Evolutionary conservation across 2,888 invertebrate species (phyloP).

Genomic region (Synanthedon formicaeformis): DNA sequence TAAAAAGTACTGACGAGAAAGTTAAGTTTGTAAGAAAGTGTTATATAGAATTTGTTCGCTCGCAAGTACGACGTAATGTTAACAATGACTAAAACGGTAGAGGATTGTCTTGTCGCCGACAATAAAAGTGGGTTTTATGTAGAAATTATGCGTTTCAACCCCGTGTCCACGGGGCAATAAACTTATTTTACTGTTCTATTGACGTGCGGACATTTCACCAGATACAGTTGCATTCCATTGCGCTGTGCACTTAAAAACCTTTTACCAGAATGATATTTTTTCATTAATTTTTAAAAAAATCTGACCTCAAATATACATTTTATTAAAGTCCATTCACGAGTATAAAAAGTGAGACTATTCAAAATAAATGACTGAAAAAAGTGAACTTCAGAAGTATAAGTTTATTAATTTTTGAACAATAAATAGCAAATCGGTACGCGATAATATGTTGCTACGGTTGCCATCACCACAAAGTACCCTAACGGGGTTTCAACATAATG

Average conservation of each 20-base stretch:
- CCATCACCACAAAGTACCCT: too few relatives aligned
- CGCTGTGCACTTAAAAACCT: slow-evolving; percentile 1
- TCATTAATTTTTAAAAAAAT: not conserved
- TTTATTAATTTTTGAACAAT: too few relatives aligned
- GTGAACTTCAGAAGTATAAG: too few relatives aligned
- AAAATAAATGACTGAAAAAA: too few relatives aligned
- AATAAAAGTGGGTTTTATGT: slow-evolving; percentile 48
- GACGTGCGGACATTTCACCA: slow-evolving; percentile 20
- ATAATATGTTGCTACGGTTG: too few relatives aligned
- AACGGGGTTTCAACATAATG: too few relatives aligned
- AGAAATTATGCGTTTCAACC: slow-evolving; percentile 40
- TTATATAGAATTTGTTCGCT: too few relatives aligned
- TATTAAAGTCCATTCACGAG: too few relatives aligned
- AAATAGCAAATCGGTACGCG: too few relatives aligned
- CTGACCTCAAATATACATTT: not conserved
- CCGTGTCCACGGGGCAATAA: slow-evolving; percentile 26
- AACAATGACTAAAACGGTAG: slow-evolving; percentile 16
- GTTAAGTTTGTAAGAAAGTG: too few relatives aligned
- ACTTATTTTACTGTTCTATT: slow-evolving; percentile 41
- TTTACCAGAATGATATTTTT: not conserved
- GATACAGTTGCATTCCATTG: not conserved
- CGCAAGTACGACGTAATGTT: not conserved
- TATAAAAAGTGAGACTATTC: too few relatives aligned
- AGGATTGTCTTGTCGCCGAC: slow-evolving; percentile 32
- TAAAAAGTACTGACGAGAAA: too few relatives aligned